Evolutionary conservation across 23 tunicate genomes (phyloP).

Genomic region (Halocynthia roretzi): DNA sequence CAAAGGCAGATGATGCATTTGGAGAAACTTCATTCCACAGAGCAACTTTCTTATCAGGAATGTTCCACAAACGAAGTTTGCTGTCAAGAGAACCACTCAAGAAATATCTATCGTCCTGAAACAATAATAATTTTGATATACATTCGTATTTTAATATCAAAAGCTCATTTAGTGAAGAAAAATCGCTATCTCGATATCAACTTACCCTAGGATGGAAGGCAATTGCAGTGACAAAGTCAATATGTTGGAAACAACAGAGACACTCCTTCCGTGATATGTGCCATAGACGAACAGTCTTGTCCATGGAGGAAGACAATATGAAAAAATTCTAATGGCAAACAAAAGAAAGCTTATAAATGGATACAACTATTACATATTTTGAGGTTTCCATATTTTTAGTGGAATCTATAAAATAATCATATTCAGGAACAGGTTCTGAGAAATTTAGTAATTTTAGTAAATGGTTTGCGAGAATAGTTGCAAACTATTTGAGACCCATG

Average conservation of each 20-base stretch:
- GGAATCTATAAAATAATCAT: no score
- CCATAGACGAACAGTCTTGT: constrained; percentile 92
- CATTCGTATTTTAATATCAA: not conserved
- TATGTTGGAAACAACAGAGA: constrained; percentile 93
- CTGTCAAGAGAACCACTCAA: constrained; percentile 91
- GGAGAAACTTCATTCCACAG: constrained; percentile 91
- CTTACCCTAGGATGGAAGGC: constrained; percentile 93
- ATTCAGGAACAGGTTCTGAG: no score
- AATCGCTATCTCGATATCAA: not conserved
- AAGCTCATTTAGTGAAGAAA: not conserved
- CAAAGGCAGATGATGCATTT: constrained; percentile 39
- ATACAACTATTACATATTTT: not conserved
- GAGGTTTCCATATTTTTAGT: not conserved
- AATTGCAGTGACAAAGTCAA: constrained; percentile 94
- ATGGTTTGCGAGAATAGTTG: no score
- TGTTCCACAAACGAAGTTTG: constrained; percentile 87
- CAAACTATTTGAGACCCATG: not conserved
- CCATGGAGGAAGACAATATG: constrained; percentile 93
- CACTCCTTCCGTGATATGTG: constrained; percentile 93
- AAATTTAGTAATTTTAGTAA: no score
- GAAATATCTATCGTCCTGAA: constrained; percentile 90
- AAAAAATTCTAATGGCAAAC: constrained; percentile 60
- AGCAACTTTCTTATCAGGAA: constrained; percentile 95
- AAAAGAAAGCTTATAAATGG: no score
- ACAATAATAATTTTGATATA: not conserved